phyloP scores from a whole-genome alignment of 2,888 invertebrate species.

The Ochlodes sylvanus region DNA sequence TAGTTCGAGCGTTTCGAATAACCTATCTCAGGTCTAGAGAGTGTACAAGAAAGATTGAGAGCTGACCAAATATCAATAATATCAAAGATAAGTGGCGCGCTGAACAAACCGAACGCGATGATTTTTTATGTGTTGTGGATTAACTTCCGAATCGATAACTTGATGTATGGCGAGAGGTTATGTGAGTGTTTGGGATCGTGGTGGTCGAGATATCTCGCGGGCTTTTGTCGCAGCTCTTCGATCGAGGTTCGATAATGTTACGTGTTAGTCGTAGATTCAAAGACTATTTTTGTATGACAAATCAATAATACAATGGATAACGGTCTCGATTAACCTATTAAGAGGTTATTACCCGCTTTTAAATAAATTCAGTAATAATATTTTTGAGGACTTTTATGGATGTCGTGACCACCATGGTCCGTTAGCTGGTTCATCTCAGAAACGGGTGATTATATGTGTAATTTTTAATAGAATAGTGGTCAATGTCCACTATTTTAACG shows the following conservation, averaged over 20 bases:
- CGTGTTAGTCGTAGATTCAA: constrained; percentile 5
- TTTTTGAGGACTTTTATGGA: constrained; percentile 21
- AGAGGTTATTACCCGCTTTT: not conserved
- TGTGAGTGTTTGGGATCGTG: not conserved
- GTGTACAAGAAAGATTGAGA: no score
- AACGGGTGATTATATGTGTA: not conserved
- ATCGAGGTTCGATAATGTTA: not conserved
- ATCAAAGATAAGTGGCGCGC: not conserved
- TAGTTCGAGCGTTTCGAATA: no score
- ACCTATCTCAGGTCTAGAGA: no score
- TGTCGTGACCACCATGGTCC: constrained; percentile 12
- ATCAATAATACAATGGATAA: constrained; percentile 8
- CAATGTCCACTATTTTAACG: not conserved
- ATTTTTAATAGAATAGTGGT: not conserved
- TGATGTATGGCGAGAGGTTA: no score
- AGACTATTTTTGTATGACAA: constrained; percentile 25
- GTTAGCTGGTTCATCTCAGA: not conserved
- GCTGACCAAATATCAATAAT: no score
- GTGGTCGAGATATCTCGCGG: not conserved
- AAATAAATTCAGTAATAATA: constrained; percentile 12
- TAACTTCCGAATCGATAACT: no score
- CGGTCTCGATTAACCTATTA: not conserved
- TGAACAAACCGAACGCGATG: not conserved
- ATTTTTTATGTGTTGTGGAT: no score
- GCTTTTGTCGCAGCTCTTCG: not conserved